Conservation (phyloP, 2,797 vertebrate species). For the Jordanella pulchra region DNA sequence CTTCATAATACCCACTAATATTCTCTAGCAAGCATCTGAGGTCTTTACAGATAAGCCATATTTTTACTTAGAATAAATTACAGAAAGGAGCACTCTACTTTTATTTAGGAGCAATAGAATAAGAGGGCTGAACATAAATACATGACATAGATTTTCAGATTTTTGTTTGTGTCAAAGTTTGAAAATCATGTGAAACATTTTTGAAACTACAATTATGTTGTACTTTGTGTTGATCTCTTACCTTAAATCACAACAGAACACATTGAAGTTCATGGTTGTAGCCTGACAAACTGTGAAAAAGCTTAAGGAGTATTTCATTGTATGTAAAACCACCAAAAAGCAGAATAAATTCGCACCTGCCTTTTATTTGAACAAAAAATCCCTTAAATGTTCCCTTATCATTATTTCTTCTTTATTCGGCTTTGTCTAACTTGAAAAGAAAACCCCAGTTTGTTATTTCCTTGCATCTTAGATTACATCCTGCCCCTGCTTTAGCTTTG, state of each 20-base stretch:
- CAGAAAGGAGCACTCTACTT: not conserved
- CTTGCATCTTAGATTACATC: constrained; percentile 45
- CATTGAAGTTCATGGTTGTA: not conserved
- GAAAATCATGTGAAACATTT: too few species aligned
- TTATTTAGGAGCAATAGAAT: not conserved
- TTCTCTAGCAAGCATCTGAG: not conserved
- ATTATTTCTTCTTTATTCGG: constrained; percentile 5
- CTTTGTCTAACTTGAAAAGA: constrained; percentile 42
- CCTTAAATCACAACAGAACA: not conserved
- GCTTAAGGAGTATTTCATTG: not conserved
- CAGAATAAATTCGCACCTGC: not conserved
- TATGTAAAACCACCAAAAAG: constrained; percentile 5
- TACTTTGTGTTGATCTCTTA: not conserved
- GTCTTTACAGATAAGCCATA: not conserved
- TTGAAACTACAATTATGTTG: too few species aligned
- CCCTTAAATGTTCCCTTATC: not conserved
- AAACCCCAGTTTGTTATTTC: constrained; percentile 44
- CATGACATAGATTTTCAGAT: not conserved
- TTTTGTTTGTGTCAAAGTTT: not conserved
- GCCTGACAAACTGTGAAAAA: not conserved
- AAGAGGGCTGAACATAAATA: not conserved
- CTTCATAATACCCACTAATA: not conserved
- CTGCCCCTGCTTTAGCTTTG: constrained; percentile 29
- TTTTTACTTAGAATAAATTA: not conserved
- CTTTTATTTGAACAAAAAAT: not conserved